Conservation (phyloP, 2,797 vertebrate species). For the Zalophus californianus region DNA sequence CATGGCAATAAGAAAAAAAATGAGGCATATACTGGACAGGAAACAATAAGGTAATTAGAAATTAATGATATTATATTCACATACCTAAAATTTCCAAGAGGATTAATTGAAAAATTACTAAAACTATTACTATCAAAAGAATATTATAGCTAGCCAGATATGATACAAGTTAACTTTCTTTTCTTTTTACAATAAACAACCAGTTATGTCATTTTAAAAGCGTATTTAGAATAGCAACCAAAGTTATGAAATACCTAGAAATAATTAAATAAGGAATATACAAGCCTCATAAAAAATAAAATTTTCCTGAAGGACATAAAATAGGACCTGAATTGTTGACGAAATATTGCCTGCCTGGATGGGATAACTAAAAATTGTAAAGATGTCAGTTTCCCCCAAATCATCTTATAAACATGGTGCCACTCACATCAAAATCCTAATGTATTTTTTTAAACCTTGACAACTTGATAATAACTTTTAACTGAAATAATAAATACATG, state of each 20-base stretch:
- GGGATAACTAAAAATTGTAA: constrained; percentile 55
- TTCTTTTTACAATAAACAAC: constrained; percentile 27
- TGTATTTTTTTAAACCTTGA: constrained; percentile 53
- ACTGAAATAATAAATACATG: constrained; percentile 56
- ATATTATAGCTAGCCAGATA: background rate
- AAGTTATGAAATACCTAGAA: constrained; percentile 41
- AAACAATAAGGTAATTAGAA: background rate
- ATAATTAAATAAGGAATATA: background rate
- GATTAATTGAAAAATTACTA: constrained; percentile 7
- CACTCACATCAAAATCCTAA: constrained; percentile 63
- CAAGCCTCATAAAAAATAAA: background rate
- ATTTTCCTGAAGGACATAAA: constrained; percentile 5
- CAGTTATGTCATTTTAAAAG: background rate
- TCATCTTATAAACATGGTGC: constrained; percentile 13
- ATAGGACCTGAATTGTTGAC: background rate
- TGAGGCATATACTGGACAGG: background rate
- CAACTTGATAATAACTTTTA: constrained; percentile 74
- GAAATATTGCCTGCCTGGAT: constrained; percentile 2
- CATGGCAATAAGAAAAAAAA: background rate
- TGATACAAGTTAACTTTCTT: background rate
- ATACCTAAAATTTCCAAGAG: background rate
- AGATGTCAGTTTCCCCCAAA: constrained; percentile 41
- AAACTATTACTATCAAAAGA: background rate
- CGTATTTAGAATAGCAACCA: background rate
- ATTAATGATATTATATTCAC: background rate